Conservation (phyloP, 2,113 vertebrate species). For the Rhipidura dahli region DNA sequence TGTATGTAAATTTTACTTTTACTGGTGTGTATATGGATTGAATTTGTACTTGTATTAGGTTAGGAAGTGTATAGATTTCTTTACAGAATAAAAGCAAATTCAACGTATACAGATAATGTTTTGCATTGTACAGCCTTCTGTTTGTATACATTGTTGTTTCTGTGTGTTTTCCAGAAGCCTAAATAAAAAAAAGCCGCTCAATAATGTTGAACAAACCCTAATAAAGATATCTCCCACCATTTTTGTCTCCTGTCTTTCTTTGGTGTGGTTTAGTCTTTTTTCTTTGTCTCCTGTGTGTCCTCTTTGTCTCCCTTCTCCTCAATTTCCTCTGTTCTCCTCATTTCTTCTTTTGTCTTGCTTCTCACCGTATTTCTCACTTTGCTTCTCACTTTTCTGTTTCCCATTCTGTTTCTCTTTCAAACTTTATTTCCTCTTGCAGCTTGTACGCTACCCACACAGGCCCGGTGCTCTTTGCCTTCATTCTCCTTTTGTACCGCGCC, state of each 20-base stretch:
- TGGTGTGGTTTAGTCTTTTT: not conserved
- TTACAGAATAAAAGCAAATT: not conserved
- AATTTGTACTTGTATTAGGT: not conserved
- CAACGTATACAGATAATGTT: not conserved
- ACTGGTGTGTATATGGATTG: not conserved
- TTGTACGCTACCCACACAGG: no score
- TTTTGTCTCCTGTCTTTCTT: not conserved
- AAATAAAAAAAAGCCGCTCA: not conserved
- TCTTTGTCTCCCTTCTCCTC: not conserved
- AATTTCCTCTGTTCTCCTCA: not conserved
- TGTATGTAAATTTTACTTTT: not conserved
- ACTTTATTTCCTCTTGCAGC: no score
- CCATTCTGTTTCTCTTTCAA: not conserved
- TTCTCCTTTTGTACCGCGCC: no score
- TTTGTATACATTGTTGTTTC: not conserved
- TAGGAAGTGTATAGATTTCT: not conserved
- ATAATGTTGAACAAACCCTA: not conserved
- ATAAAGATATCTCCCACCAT: not conserved
- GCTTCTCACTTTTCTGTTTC: not conserved
- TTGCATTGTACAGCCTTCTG: not conserved
- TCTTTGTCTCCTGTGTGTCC: not conserved
- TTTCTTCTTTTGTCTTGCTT: not conserved
- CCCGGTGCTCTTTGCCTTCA: no score
- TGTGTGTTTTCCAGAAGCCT: fast-evolving
- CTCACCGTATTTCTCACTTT: not conserved